phyloP scores from a whole-genome alignment of 2,888 invertebrate species.

The Lithophane semibrunnea region DNA sequence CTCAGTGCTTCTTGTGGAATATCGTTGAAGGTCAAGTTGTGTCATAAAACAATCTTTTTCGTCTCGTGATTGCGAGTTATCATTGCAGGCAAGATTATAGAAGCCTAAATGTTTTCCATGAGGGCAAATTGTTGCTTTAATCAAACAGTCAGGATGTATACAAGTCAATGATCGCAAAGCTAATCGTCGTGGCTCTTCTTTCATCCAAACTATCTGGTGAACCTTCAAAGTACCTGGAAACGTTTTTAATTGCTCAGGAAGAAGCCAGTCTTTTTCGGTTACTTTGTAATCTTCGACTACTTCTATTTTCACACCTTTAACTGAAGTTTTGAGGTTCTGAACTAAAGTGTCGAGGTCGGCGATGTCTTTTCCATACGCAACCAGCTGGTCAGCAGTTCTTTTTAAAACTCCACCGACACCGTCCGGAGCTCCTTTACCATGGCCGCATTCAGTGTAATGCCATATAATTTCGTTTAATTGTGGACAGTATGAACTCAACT shows the following conservation, averaged over 20 bases:
- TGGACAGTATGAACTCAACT: slow-evolving; percentile 27
- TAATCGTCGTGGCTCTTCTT: slow-evolving; percentile 19
- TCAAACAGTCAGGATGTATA: slow-evolving; percentile 24
- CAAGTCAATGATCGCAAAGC: slow-evolving; percentile 26
- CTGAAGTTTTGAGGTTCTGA: slow-evolving; percentile 15
- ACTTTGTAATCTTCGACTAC: slow-evolving; percentile 34
- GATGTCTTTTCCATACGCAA: slow-evolving; percentile 16
- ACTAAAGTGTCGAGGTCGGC: slow-evolving; percentile 31
- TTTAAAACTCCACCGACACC: slow-evolving; percentile 53
- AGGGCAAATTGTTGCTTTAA: slow-evolving; percentile 8
- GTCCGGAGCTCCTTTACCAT: slow-evolving; percentile 59
- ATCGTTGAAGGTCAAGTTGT: no score
- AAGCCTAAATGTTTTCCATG: slow-evolving; percentile 13
- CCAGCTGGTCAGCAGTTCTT: slow-evolving; percentile 31
- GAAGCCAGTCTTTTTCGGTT: slow-evolving; percentile 39
- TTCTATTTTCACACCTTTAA: slow-evolving; percentile 29
- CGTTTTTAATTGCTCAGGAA: slow-evolving; percentile 35
- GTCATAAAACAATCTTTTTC: slow-evolving; percentile 11
- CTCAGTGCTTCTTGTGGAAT: slow-evolving; percentile 15
- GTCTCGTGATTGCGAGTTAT: slow-evolving; percentile 16
- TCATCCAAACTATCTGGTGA: slow-evolving; percentile 45
- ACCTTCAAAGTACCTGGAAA: slow-evolving; percentile 50
- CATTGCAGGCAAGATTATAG: slow-evolving; percentile 13
- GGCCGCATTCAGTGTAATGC: slow-evolving; percentile 34
- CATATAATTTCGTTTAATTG: slow-evolving; percentile 14